phyloP scores from a whole-genome alignment of 2,797 vertebrate species.

The Pantherophis alleghaniensis region DNA sequence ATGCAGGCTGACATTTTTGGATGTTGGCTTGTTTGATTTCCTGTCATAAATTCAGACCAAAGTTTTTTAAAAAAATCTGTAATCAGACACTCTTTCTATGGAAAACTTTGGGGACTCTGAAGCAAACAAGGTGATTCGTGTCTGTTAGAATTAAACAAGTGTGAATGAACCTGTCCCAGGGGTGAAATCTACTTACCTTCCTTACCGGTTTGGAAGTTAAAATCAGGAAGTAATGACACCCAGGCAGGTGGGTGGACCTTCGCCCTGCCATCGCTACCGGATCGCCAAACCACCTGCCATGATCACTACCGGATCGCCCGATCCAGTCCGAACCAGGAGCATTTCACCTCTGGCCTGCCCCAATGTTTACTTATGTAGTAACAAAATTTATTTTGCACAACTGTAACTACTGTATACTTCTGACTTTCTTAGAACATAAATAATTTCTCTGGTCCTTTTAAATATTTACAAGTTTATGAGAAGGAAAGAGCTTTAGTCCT shows the following conservation, averaged over 20 bases:
- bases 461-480: not conserved
- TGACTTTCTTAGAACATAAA: not conserved
- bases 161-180: not conserved
- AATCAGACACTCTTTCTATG: not conserved
- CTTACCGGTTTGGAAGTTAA: too few relatives aligned
- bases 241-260: too few relatives aligned
- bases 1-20: not conserved
- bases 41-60: not conserved
- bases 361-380: not conserved
- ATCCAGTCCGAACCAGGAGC: too few relatives aligned
- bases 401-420: not conserved
- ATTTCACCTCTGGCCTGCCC: not conserved
- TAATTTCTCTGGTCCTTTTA: not conserved
- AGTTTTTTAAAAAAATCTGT: not conserved
- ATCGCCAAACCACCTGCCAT: too few relatives aligned
- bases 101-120: not conserved
- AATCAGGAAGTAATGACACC: too few relatives aligned
- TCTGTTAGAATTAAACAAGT: not conserved
- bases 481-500: too few relatives aligned
- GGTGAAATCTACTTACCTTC: too few relatives aligned
- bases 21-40: not conserved
- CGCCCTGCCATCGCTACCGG: too few relatives aligned
- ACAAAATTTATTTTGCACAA: not conserved
- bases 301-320: too few relatives aligned
- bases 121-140: not conserved